Base-by-base conservation (phyloP, 2,797 vertebrate genomes). In the Vultur gryphus region DNA sequence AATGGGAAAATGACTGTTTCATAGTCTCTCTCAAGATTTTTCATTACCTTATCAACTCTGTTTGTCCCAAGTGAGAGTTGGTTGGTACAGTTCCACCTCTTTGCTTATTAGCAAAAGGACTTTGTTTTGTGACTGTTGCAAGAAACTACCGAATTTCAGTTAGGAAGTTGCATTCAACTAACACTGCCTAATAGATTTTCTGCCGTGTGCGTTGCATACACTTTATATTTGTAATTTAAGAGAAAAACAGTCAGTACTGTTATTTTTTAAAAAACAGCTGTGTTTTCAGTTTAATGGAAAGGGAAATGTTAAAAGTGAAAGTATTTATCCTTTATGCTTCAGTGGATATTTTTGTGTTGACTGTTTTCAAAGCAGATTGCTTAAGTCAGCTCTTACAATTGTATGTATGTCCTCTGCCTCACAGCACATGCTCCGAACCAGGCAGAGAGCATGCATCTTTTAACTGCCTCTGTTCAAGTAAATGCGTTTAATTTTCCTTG, bases 371-470 rank as follows among this genome's bases (percentile, higher is more conserved):
- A 61, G 8, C 20, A 33, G 44, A 49, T 81, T 43, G 8, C 29
- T 85, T 6, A n/a, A 66, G 11, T 85, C 76, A 29, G 59, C 37
- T 66, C 69, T 55, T 64, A 13, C 1, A 25, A 28, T 46, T 73
- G 61, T 52, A 6, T 1, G 0, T 41, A 9, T 3, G 35, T 84
- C 35, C 39, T 28, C 48, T 72, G 54, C 52, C 35, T 79, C 0
- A 0, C 62, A 89, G 54, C 43, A 37, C 33, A 13, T 1, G 0
- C 41, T 78, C 26, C 2, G 6, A 67, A 18, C 37, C 11, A 4
- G 3, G 9, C 1, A 0, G 43, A 77, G 37, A 65, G 16, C 31
- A 16, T 1, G 0, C 33, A 7, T 71, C 61, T 79, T 62, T 61
- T 14, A 66, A 33, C 43, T 70, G 69, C 48, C 33, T 90, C 49